Base-by-base conservation (phyloP, 2,113 vertebrate genomes). In the Oxyura jamaicensis region DNA sequence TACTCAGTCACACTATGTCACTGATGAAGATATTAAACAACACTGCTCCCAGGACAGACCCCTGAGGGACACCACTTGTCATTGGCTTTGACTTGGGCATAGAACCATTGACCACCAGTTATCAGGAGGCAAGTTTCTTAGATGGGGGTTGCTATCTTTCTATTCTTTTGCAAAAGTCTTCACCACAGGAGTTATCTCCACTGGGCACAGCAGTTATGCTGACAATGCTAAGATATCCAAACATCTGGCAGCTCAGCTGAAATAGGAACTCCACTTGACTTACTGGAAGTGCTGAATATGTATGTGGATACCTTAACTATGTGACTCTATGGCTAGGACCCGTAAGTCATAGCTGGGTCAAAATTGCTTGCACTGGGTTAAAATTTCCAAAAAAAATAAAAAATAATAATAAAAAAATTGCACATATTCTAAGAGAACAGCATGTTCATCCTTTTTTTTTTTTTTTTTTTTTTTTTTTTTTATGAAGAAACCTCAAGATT, bases 171-270 rank as follows among this genome's bases (percentile, higher is more conserved):
- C 55, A 90, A 83, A 77, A n/a, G 2, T 62, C 71, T 69, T 82
- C 53, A 83, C 53, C 33, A 2, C 39, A 39, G 41, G 17, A 94
- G 42, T 28, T 52, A 28, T 33, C 69, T 82, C 39, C 2, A 1
- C 29, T 66, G 75, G 28, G n/a, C 71, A 56, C 52, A 76, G 48
- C 33, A 58, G 62, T 73, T 68, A 48, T 7, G n/a, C 59, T 74
- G 82, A 72, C 58, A 73, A 66, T 58, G 48, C 26, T 62, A 73
- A 26, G 39, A 77, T 90, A 94, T 91, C 75, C 35, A 86, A 69
- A 86, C 21, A 41, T 36, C 55, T 74, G 72, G 26, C 5, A 26
- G 52, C 8, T 55, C 56, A 78, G 1, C 46, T 75, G 53, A 18
- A n/a, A 79, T 52, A 62, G 41, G 8, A 35, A 53, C 25, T 41